phyloP scores from a whole-genome alignment of 1,140 invertebrate species.

The Lordiphosa clarofinis region DNA sequence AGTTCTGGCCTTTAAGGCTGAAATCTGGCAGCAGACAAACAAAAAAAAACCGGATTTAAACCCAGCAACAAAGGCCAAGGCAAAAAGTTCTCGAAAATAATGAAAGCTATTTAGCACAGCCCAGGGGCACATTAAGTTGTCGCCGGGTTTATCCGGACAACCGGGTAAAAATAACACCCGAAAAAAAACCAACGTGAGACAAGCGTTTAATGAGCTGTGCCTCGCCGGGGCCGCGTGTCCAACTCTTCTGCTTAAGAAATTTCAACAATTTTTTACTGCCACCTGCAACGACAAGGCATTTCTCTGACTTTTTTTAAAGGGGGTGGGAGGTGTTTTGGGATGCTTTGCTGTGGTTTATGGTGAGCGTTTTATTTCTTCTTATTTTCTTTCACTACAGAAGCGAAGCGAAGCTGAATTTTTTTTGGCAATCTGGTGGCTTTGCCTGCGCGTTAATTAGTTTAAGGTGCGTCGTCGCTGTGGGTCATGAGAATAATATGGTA shows the following conservation, averaged over 20 bases:
- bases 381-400: too few relatives aligned
- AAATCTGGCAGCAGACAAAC: conserved; percentile 3
- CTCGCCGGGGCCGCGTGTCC: conserved; percentile 16
- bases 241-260: conserved; percentile 36
- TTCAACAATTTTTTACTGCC: conserved; percentile 73
- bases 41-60: not conserved
- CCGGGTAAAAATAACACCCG: conserved; percentile 33
- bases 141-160: conserved; percentile 44
- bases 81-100: conserved; percentile 50
- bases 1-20: conserved; percentile 15
- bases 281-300: conserved; percentile 65
- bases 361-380: conserved; percentile 11
- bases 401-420: not conserved
- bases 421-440: conserved; percentile 4
- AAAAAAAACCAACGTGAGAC: conserved; percentile 34
- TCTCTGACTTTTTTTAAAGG: conserved; percentile 32
- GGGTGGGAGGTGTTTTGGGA: conserved; percentile 1
- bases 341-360: conserved; percentile 44
- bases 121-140: conserved; percentile 64
- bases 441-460: conserved; percentile 51
- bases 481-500: too few relatives aligned
- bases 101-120: conserved; percentile 72
- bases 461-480: conserved; percentile 7
- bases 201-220: conserved; percentile 69
- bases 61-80: too few relatives aligned